Percentiles rank a stretch among this genome's conserved stretches.
phyloP scores from a whole-genome alignment of 2,888 invertebrate genomes.

The Leptinotarsa peninsularis region DNA sequence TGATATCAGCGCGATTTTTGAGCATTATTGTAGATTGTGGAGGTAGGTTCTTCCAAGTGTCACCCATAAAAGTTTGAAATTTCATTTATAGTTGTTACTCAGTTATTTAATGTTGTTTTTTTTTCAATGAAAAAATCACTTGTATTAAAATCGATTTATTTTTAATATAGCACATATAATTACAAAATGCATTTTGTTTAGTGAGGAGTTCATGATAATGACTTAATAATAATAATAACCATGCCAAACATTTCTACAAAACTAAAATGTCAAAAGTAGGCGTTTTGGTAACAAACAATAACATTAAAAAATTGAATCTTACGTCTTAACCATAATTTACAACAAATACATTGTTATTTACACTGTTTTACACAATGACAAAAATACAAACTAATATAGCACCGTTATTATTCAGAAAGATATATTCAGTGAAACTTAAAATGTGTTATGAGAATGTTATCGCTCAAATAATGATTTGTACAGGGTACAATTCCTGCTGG shows the following conservation, averaged over 20 bases:
- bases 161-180: conserved; percentile 60
- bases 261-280: conserved; percentile 47
- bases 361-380: conserved; percentile 52
- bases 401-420: conserved; percentile 48
- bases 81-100: too few species aligned
- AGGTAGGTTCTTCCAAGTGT: too few species aligned
- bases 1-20: too few species aligned
- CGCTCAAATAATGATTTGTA: neutral
- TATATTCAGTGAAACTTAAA: neutral
- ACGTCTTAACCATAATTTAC: conserved; percentile 54
- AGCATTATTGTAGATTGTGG: too few species aligned
- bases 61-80: too few species aligned
- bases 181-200: conserved; percentile 54
- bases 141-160: conserved; percentile 50
- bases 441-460: neutral
- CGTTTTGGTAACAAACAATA: conserved; percentile 47
- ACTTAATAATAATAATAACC: conserved; percentile 32
- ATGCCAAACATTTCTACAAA: conserved; percentile 43
- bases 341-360: conserved; percentile 53
- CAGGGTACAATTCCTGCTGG: neutral
- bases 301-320: conserved; percentile 30
- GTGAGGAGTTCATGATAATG: conserved; percentile 35
- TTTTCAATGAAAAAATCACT: neutral
- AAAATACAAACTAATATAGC: conserved; percentile 55
- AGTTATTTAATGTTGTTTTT: too few species aligned